These are phyloP conservation scores for Cyprinodon brontotheroides DNA, from an alignment of 2,113 vertebrate genomes.

Conservation along the genomic window DNA sequence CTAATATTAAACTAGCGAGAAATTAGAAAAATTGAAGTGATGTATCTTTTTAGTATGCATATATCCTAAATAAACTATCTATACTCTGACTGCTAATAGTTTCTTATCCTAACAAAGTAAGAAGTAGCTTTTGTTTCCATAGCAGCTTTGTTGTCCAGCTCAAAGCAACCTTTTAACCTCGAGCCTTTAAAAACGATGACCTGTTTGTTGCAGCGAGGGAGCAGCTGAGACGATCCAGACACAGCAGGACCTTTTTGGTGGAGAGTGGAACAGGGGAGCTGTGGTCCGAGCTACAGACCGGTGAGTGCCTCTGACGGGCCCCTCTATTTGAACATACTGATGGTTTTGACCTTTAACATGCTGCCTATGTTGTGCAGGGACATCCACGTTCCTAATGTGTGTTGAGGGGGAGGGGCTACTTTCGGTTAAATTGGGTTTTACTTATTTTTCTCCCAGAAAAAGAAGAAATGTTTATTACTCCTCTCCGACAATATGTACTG, in stretches of 20 bases:
- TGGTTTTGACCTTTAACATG: slow-evolving; percentile 48
- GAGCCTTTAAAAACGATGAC: background rate
- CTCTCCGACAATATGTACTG: background rate
- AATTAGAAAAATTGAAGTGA: no score
- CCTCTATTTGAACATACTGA: slow-evolving; percentile 42
- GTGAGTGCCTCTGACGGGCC: slow-evolving; percentile 70
- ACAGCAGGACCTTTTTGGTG: slow-evolving; percentile 94
- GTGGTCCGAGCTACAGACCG: slow-evolving; percentile 95
- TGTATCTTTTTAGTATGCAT: no score
- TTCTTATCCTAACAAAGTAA: background rate
- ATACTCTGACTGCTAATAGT: background rate
- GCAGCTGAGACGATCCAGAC: slow-evolving; percentile 89
- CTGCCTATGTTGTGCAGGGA: slow-evolving; percentile 1
- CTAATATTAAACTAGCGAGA: no score
- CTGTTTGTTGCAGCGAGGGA: slow-evolving; percentile 84
- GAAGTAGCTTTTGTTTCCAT: background rate
- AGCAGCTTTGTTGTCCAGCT: background rate
- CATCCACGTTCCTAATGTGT: background rate
- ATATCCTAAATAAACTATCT: no score
- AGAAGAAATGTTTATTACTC: background rate
- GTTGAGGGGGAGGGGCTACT: background rate
- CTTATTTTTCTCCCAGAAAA: background rate
- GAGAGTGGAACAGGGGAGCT: slow-evolving; percentile 93
- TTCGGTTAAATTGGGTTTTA: background rate
- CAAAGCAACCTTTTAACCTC: background rate